phyloP scores from a whole-genome alignment of 2,113 vertebrate genomes.

The Brienomyrus longianalis region DNA sequence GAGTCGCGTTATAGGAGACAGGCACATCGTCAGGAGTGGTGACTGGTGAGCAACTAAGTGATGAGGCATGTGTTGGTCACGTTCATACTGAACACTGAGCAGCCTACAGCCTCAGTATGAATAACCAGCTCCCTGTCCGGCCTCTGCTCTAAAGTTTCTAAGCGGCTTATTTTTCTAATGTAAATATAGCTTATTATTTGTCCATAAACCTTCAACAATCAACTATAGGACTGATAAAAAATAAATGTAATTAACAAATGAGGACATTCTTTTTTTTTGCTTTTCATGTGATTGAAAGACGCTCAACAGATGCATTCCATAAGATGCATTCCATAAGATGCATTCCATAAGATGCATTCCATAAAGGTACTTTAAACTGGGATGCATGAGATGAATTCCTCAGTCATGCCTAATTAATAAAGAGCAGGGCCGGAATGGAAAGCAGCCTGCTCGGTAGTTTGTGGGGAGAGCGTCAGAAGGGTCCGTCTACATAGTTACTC shows the following conservation, averaged over 20 bases:
- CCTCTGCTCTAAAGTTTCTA: neutral
- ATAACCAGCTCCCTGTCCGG: neutral
- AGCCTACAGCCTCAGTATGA: neutral
- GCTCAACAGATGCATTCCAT: neutral
- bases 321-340: no score
- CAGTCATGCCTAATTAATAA: neutral
- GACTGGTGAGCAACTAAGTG: no score
- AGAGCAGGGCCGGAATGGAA: neutral
- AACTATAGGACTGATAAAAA: neutral
- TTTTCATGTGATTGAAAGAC: neutral
- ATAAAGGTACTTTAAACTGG: neutral
- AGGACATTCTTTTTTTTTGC: neutral
- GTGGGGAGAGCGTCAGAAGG: neutral
- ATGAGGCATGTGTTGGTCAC: neutral
- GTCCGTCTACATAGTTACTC: neutral
- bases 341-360: neutral
- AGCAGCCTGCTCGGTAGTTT: neutral
- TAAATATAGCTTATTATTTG: neutral
- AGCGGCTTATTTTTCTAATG: neutral
- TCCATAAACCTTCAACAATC: neutral
- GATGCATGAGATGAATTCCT: neutral
- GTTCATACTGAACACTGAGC: neutral
- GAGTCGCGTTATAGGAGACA: no score
- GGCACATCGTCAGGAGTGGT: no score
- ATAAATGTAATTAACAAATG: neutral